These are phyloP conservation scores for Charanyca ferruginea DNA, from an alignment of 2,888 invertebrate genomes.

Conservation along the genomic window DNA sequence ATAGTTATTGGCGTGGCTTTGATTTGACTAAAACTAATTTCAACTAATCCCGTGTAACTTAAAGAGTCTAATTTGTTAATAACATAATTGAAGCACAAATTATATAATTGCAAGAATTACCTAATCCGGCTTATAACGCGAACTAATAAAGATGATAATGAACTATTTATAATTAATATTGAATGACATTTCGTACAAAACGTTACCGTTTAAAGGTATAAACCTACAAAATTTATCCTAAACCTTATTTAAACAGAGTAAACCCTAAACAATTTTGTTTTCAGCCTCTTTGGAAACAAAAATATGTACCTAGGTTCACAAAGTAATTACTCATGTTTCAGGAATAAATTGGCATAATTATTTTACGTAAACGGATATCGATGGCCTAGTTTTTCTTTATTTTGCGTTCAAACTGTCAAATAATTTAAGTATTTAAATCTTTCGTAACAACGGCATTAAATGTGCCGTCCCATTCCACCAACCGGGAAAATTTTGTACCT, in stretches of 20 bases:
- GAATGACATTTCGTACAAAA: slow-evolving; percentile 40
- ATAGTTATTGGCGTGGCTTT: slow-evolving; percentile 21
- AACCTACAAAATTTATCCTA: slow-evolving; percentile 45
- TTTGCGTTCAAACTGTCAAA: slow-evolving; percentile 21
- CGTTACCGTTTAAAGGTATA: slow-evolving; percentile 18
- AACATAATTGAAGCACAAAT: slow-evolving; percentile 24
- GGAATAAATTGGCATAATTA: slow-evolving; percentile 51
- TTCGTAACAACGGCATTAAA: neutral
- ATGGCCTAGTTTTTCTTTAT: slow-evolving; percentile 21
- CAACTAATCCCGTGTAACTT: slow-evolving; percentile 29
- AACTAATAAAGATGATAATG: slow-evolving; percentile 29
- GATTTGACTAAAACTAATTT: slow-evolving; percentile 36
- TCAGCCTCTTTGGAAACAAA: slow-evolving; percentile 39
- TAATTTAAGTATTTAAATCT: slow-evolving; percentile 9
- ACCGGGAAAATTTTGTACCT: slow-evolving; percentile 18
- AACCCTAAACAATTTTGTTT: slow-evolving; percentile 49
- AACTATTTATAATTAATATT: slow-evolving; percentile 27
- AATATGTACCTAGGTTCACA: slow-evolving; percentile 20
- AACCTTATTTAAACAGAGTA: slow-evolving; percentile 36
- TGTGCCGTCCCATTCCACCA: neutral
- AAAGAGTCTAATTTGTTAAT: slow-evolving; percentile 37
- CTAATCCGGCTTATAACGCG: slow-evolving; percentile 31
- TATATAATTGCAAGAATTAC: slow-evolving; percentile 24
- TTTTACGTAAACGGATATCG: slow-evolving; percentile 39
- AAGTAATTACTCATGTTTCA: slow-evolving; percentile 50